phyloP scores from a whole-genome alignment of 1,140 invertebrate species.

The Nephotettix cincticeps region DNA sequence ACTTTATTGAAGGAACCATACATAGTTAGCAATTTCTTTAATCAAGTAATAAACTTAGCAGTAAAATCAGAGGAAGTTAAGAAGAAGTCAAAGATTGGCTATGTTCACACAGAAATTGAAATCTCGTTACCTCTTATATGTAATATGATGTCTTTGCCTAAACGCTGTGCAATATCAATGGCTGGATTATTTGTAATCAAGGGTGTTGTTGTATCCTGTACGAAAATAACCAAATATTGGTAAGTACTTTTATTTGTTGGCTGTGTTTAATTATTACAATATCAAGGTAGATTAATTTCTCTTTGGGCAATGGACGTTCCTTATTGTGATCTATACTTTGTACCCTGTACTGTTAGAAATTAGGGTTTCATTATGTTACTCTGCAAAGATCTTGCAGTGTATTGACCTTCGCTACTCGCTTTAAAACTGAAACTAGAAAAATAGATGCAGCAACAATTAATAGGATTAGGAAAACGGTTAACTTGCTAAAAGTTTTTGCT shows the following conservation, averaged over 20 bases:
- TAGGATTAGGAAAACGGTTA: too few species aligned
- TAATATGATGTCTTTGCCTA: not conserved
- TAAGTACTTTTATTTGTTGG: slow-evolving; percentile 25
- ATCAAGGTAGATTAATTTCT: too few species aligned
- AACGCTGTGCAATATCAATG: not conserved
- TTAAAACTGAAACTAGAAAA: too few species aligned
- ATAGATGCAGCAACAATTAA: too few species aligned
- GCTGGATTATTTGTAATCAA: slow-evolving; percentile 23
- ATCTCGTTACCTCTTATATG: slow-evolving; percentile 3
- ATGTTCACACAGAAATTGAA: not conserved
- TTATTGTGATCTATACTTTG: too few species aligned
- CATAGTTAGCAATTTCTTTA: not conserved
- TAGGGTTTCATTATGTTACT: too few species aligned
- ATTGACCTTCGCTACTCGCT: too few species aligned
- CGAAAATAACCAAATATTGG: slow-evolving; percentile 29
- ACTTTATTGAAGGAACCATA: slow-evolving; percentile 13
- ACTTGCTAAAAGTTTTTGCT: too few species aligned
- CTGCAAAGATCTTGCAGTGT: too few species aligned
- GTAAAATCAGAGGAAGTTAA: not conserved
- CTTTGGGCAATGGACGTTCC: too few species aligned
- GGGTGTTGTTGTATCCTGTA: slow-evolving; percentile 29
- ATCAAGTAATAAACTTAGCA: slow-evolving; percentile 5
- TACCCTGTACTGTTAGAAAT: too few species aligned
- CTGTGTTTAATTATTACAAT: too few species aligned
- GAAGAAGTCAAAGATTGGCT: not conserved